Percentiles rank a stretch among this genome's conserved stretches.
phyloP scores from a whole-genome alignment of 1,140 invertebrate species.

The Lepidurus couesii region DNA sequence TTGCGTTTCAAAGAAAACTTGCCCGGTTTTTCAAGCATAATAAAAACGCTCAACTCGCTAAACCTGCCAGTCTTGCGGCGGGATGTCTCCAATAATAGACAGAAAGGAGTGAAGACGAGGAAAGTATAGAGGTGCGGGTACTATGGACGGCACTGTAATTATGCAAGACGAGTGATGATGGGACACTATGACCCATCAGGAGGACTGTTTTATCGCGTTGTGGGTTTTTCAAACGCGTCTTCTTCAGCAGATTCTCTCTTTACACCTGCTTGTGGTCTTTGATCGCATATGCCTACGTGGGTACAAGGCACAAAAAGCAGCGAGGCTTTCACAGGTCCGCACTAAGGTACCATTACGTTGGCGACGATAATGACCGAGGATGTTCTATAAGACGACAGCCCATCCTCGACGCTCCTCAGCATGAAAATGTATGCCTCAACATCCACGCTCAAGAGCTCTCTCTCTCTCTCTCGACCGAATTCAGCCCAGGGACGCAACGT shows the following conservation, averaged over 20 bases:
- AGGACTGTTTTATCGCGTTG: not conserved
- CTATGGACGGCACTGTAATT: not conserved
- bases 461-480: not conserved
- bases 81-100: too few species aligned
- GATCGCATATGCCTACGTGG: not conserved
- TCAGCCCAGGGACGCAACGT: not conserved
- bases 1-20: too few species aligned
- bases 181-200: not conserved
- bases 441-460: not conserved
- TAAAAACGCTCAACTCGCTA: too few species aligned
- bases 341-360: conserved; percentile 9
- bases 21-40: too few species aligned
- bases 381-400: conserved; percentile 10
- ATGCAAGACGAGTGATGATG: not conserved
- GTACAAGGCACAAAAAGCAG: not conserved
- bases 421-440: conserved; percentile 19
- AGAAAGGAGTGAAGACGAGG: too few species aligned
- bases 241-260: not conserved
- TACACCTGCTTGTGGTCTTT: not conserved
- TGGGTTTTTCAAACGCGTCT: not conserved
- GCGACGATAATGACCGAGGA: conserved; percentile 13
- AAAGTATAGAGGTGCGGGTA: too few species aligned
- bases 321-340: not conserved
- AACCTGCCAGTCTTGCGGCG: too few species aligned
- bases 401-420: conserved; percentile 3